A percentile compares a stretch with the other conserved stretches of the same genome.
Conservation (phyloP, 2,888 invertebrate genomes). For the Papilio elwesi region DNA sequence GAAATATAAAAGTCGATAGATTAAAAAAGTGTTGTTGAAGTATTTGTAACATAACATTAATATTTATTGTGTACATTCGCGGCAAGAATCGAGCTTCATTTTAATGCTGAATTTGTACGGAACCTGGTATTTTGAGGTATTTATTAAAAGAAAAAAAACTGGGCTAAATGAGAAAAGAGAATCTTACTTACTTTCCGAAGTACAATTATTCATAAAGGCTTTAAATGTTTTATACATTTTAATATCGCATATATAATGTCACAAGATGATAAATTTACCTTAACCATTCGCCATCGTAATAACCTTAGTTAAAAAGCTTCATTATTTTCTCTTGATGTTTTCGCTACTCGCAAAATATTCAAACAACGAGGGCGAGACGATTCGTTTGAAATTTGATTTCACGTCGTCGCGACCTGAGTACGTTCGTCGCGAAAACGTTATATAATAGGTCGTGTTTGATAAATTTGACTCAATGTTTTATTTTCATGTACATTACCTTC, state of each 20-base stretch:
- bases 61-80: no score
- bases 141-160: no score
- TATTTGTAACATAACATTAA: no score
- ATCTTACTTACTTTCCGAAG: no score
- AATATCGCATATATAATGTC: background rate
- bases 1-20: no score
- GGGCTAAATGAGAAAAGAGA: no score
- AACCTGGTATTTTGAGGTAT: no score
- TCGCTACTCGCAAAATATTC: conserved; percentile 13
- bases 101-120: no score
- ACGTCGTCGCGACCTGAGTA: background rate
- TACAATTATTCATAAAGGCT: background rate
- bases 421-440: conserved; percentile 4
- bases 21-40: no score
- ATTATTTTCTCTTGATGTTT: conserved; percentile 25
- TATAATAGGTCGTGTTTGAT: conserved; percentile 16
- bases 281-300: background rate
- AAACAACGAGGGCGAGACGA: conserved; percentile 2
- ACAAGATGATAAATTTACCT: conserved; percentile 14
- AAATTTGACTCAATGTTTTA: conserved; percentile 7
- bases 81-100: no score
- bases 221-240: background rate
- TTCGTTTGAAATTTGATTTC: conserved; percentile 18
- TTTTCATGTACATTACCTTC: background rate
- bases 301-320: conserved; percentile 15